Evolutionary conservation across 1,140 invertebrate genomes (phyloP), one percentile per base, ranked within the genome.

Genomic region (Chironomus striatipennis): DNA sequence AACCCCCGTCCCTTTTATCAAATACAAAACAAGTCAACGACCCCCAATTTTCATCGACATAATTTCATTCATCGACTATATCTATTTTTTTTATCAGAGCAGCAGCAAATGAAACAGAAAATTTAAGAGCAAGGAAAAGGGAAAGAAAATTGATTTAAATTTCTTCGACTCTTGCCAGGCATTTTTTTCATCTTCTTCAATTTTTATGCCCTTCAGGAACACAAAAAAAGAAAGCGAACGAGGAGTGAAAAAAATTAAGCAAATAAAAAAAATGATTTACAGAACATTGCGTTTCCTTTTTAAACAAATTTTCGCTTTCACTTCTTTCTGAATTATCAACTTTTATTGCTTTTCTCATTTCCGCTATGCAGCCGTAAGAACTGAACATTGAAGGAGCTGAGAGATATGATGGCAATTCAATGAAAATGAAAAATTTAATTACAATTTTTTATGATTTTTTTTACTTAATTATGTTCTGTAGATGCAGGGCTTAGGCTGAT

Each of bases 111-210:
- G 24, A 34, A n/a, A 57, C 10, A 57, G 47, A 57, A 57, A n/a
- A 34, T 34, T 57, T 12, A 57, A 57, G 47, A 57, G 12, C 12
- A 15, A 57, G 15, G 15, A 57, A n/a, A 12, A 57, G 47, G 47
- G 47, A 57, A 57, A 57, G n/a, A 57, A 57, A 57, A 57, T 57
- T 57, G 47, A 57, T 57, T 57, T 57, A 57, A 57, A 57, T 57
- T 57, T 57, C 47, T 57, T 57, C n/a, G 12, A 57, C 47, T 57
- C n/a, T 57, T n/a, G 24, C 5, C 24, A 34, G 5, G 24, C 24
- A 34, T 34, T 47, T 47, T 8, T n/a, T n/a, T n/a, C n/a, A n/a
- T n/a, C n/a, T n/a, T 47, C n/a, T n/a, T 57, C 47, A n/a, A 57
- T 57, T 57, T 57, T 57, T 57, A 34, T 57, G 47, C 47, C 47